Percentiles rank a stretch among this genome's conserved stretches.
These are phyloP conservation scores for Pelusios castaneus DNA, from an alignment of 2,113 vertebrate genomes.

Conservation along the genomic window DNA sequence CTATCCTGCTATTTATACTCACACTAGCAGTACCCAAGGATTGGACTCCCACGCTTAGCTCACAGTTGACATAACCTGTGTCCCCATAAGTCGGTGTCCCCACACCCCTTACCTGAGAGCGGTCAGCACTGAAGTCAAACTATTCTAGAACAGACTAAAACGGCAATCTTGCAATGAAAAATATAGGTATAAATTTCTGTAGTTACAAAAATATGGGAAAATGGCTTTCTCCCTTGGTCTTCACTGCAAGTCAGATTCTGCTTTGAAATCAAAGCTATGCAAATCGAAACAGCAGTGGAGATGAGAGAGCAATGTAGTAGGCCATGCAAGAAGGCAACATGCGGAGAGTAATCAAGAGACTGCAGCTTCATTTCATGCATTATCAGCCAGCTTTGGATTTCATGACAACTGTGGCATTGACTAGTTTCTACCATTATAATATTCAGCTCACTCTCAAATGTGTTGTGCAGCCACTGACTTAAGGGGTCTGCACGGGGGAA, in stretches of 20 bases:
- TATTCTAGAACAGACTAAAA: neutral
- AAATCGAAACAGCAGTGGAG: neutral
- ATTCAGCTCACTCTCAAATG: constrained; percentile 7
- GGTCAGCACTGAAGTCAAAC: neutral
- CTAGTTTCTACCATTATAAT: constrained; percentile 25
- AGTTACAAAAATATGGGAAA: neutral
- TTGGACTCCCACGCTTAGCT: neutral
- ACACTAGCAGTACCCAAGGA: neutral
- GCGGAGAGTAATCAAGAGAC: neutral
- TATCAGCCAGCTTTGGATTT: neutral
- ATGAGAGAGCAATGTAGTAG: neutral
- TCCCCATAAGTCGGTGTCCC: no score
- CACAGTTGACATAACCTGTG: neutral
- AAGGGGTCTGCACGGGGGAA: neutral
- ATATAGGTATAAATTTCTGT: neutral
- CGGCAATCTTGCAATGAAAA: neutral
- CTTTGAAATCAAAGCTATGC: neutral
- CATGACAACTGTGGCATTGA: constrained; percentile 1
- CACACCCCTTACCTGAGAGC: neutral
- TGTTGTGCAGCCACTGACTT: neutral
- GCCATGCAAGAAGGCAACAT: neutral
- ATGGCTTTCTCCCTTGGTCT: neutral
- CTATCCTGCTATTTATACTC: neutral
- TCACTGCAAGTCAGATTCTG: neutral
- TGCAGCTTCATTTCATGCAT: constrained; percentile 8